Percentiles rank a stretch among this genome's conserved stretches.
phyloP scores from a whole-genome alignment of 2,888 invertebrate genomes.

The Aricia artaxerxes region DNA sequence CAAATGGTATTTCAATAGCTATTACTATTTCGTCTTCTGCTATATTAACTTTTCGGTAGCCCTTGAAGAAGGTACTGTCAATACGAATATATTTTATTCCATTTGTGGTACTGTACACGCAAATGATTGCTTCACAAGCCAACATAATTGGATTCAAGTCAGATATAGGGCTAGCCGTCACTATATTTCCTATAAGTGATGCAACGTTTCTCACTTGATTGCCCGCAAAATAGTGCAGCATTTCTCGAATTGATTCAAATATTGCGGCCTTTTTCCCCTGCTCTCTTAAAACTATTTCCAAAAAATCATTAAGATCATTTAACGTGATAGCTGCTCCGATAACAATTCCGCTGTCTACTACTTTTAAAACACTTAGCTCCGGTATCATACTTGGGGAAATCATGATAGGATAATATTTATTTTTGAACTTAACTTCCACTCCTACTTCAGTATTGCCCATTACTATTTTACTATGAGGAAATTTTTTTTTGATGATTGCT shows the following conservation, averaged over 20 bases:
- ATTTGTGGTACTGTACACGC: conserved; percentile 78
- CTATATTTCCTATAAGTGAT: conserved; percentile 94
- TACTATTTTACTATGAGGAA: conserved; percentile 88
- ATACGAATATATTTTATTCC: conserved; percentile 83
- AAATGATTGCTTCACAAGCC: conserved; percentile 85
- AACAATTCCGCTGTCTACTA: conserved; percentile 79
- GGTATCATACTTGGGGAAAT: conserved; percentile 86
- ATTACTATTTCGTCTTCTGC: conserved; percentile 88
- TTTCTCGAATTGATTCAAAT: conserved; percentile 86
- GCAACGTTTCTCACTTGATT: conserved; percentile 98
- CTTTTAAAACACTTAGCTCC: conserved; percentile 83
- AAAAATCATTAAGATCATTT: conserved; percentile 70
- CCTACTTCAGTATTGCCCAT: conserved; percentile 95
- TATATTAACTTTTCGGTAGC: conserved; percentile 90
- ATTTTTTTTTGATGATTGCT: conserved; percentile 83
- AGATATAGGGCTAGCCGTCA: conserved; percentile 97
- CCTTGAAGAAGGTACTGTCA: conserved; percentile 89
- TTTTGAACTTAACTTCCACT: conserved; percentile 95
- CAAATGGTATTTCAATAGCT: conserved; percentile 89
- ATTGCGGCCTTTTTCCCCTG: conserved; percentile 80
- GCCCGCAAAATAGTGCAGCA: conserved; percentile 97
- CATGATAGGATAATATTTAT: conserved; percentile 87
- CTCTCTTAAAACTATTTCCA: conserved; percentile 79
- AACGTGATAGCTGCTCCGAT: conserved; percentile 91
- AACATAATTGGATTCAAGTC: conserved; percentile 96